Percentiles rank a stretch among this genome's conserved stretches.
phyloP scores from a whole-genome alignment of 92 coral and sea anemone genomes.

The Parazoanthus atlanticus region DNA sequence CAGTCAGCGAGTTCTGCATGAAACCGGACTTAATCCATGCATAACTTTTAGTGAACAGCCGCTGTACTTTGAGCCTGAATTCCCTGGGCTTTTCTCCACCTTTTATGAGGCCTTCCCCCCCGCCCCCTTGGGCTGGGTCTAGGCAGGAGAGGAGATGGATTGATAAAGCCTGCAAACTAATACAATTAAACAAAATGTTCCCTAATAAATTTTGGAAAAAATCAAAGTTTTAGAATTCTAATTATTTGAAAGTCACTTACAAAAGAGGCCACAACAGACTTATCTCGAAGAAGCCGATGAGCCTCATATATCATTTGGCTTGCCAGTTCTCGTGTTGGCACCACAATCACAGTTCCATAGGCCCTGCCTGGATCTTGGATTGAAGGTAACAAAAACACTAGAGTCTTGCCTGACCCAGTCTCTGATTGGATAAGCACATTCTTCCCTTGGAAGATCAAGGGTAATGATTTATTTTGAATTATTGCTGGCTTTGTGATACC shows the following conservation, averaged over 20 bases:
- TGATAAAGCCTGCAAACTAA: no score
- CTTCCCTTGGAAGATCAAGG: conserved; percentile 53
- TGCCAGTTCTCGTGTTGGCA: conserved; percentile 86
- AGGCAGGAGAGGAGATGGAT: no score
- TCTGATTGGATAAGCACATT: conserved; percentile 82
- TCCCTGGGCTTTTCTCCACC: no score
- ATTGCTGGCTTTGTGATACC: conserved; percentile 62
- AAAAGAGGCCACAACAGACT: conserved; percentile 78
- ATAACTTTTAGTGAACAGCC: no score
- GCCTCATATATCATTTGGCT: conserved; percentile 89
- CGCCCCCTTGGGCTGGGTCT: no score
- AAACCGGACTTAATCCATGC: no score
- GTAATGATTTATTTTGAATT: conserved; percentile 79
- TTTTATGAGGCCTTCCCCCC: no score
- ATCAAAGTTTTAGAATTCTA: no score
- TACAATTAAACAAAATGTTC: no score
- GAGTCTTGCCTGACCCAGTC: conserved; percentile 88
- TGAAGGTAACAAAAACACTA: conserved; percentile 79
- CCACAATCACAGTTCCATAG: conserved; percentile 82
- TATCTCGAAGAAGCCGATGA: conserved; percentile 74
- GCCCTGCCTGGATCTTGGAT: conserved; percentile 84
- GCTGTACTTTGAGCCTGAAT: no score
- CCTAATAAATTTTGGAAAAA: no score
- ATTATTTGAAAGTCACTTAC: conserved; percentile 48
- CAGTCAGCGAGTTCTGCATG: no score